These are phyloP conservation scores for Rhinophrynus dorsalis DNA, from an alignment of 2,797 vertebrate genomes.

Conservation along the genomic window DNA sequence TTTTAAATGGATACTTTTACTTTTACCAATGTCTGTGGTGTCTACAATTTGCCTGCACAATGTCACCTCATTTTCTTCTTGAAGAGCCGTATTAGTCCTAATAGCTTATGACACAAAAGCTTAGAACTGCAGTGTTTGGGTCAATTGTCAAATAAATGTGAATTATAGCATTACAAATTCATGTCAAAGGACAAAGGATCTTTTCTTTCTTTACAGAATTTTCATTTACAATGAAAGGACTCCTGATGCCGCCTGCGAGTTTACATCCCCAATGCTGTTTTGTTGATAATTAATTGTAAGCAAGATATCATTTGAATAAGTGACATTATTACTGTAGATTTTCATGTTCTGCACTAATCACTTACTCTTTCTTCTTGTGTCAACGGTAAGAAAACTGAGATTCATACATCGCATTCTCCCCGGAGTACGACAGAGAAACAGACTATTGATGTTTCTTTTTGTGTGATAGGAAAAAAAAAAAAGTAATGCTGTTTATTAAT, in stretches of 20 bases:
- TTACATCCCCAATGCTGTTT: background rate
- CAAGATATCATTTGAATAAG: constrained; percentile 34
- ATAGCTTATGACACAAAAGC: too few relatives aligned
- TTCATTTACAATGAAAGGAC: constrained; percentile 47
- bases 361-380: constrained; percentile 32
- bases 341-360: constrained; percentile 13
- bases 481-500: constrained; percentile 67
- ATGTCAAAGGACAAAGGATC: constrained; percentile 20
- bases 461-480: constrained; percentile 65
- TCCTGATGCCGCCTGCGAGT: too few relatives aligned
- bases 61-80: too few relatives aligned
- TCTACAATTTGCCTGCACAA: too few relatives aligned
- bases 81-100: too few relatives aligned
- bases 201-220: background rate
- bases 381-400: constrained; percentile 7
- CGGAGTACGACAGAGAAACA: constrained; percentile 55
- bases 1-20: too few relatives aligned
- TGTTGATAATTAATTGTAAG: constrained; percentile 9
- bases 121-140: background rate
- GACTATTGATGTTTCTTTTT: constrained; percentile 69
- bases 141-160: background rate
- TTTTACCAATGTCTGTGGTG: too few relatives aligned
- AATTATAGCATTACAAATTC: constrained; percentile 1
- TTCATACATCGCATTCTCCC: constrained; percentile 17
- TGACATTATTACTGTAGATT: constrained; percentile 13